Percentiles rank a stretch among this genome's conserved stretches.
These are phyloP conservation scores for Troides helena DNA, from an alignment of 2,888 invertebrate species.

Conservation along the genomic window DNA sequence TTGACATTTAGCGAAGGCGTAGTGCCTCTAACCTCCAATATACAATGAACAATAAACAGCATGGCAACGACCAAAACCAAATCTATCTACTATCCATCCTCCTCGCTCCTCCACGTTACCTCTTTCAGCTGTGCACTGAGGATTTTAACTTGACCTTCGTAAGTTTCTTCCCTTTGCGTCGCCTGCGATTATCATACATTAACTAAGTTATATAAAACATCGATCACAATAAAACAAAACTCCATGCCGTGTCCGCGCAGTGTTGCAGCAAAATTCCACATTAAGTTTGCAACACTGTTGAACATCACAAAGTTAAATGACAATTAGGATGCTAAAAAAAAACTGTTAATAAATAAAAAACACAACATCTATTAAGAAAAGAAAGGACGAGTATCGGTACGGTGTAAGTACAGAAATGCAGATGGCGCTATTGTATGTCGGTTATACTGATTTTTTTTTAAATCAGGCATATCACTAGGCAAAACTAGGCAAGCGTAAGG, in stretches of 20 bases:
- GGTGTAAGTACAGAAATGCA: slow-evolving; percentile 47
- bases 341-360: slow-evolving; percentile 43
- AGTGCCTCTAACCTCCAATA: slow-evolving; percentile 44
- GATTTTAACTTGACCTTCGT: slow-evolving; percentile 93
- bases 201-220: slow-evolving; percentile 69
- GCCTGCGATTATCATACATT: slow-evolving; percentile 85
- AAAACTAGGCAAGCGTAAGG: slow-evolving; percentile 70
- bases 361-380: slow-evolving; percentile 52
- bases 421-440: slow-evolving; percentile 54
- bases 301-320: slow-evolving; percentile 42
- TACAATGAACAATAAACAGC: slow-evolving; percentile 59
- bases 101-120: slow-evolving; percentile 82
- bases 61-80: slow-evolving; percentile 73
- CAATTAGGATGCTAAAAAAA: slow-evolving; percentile 37
- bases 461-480: slow-evolving; percentile 40
- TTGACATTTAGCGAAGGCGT: slow-evolving; percentile 25
- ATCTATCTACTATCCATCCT: slow-evolving; percentile 58
- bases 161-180: slow-evolving; percentile 96
- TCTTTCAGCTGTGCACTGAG: slow-evolving; percentile 95
- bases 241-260: slow-evolving; percentile 61
- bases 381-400: slow-evolving; percentile 41
- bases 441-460: slow-evolving; percentile 36
- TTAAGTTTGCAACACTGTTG: slow-evolving; percentile 42
- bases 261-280: slow-evolving; percentile 35
- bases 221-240: slow-evolving; percentile 52